These are phyloP conservation scores for Scomberomorus guttatus DNA, from an alignment of 2,797 vertebrate species.

Conservation along the genomic window DNA sequence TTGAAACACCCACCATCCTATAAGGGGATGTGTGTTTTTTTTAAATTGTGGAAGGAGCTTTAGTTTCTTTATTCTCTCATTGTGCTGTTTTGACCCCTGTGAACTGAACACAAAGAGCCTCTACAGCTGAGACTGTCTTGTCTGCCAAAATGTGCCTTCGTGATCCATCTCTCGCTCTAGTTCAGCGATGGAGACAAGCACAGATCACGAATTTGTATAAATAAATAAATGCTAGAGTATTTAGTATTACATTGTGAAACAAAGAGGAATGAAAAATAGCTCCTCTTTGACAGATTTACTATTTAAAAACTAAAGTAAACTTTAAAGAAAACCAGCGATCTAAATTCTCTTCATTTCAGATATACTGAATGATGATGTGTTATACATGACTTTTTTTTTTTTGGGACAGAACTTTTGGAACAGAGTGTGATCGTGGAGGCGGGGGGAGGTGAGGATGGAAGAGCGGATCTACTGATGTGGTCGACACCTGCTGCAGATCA, in stretches of 20 bases:
- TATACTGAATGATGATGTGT: not conserved
- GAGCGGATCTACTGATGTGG: not conserved
- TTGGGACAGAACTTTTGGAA: conserved; percentile 1
- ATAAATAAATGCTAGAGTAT: not conserved
- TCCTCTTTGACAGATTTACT: not conserved
- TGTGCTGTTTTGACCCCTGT: not conserved
- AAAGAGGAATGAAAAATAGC: not conserved
- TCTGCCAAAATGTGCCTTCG: not conserved
- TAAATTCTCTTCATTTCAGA: not conserved
- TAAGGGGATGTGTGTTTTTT: not conserved
- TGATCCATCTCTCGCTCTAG: not conserved
- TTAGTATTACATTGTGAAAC: not conserved
- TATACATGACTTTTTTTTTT: not conserved
- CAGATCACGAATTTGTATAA: conserved; percentile 1
- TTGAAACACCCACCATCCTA: not conserved
- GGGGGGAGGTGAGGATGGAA: conserved; percentile 23
- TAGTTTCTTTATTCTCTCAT: not conserved
- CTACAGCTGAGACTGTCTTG: not conserved
- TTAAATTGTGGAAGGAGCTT: not conserved
- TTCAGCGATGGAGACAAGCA: not conserved
- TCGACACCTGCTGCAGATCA: conserved; percentile 44
- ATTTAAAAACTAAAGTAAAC: not conserved
- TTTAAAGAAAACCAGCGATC: not conserved
- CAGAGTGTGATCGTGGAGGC: not conserved
- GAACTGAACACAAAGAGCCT: not conserved